Base-by-base conservation (phyloP, 2,113 vertebrate genomes). In the Macroglossus sobrinus region DNA sequence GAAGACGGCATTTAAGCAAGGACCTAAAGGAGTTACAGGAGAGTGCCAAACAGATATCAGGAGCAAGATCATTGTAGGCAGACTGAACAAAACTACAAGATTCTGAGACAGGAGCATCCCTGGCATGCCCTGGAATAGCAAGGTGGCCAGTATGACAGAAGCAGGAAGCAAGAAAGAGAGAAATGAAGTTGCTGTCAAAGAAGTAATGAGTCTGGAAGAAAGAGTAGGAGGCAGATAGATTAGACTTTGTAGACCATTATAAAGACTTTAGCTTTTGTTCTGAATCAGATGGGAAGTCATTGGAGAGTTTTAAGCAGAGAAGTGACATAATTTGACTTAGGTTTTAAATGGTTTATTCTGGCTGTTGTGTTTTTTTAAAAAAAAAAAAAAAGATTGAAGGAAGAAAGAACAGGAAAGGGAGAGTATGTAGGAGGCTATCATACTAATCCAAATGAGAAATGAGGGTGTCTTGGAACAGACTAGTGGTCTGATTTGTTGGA, bases 281-380 rank as follows among this genome's bases (percentile, higher is more conserved):
- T 55, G 43, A 84, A 50, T 71, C 53, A 69, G 28, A 63, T 57
- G 45, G 53, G 33, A 82, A 57, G 10, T 26, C n/a, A 19, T 5
- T 71, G 50, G 79, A 61, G n/a, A 30, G 35, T 93, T 91, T 88
- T 80, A 78, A 81, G 50, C n/a, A 81, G 85, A 96, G 11, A 72
- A 75, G 21, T 84, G 47, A 35, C 55, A 53, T 53, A 33, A 64
- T 59, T 50, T 53, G 26, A 59, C 33, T 40, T 35, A 45, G 82
- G 38, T 68, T 84, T 93, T 64, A 84, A 84, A 19, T 55, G 94
- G 66, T 66, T 86, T 18, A 0, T 79, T 80, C 78, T 33, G 53
- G 30, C 80, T 74, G 4, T 21, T 57, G 28, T 69, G 35, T 78
- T 85, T 24, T 1, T 63, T 68, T 66, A 64, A 50, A 50, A 50